Base-by-base conservation (phyloP, 2,797 vertebrate species). In the Lates japonicus region DNA sequence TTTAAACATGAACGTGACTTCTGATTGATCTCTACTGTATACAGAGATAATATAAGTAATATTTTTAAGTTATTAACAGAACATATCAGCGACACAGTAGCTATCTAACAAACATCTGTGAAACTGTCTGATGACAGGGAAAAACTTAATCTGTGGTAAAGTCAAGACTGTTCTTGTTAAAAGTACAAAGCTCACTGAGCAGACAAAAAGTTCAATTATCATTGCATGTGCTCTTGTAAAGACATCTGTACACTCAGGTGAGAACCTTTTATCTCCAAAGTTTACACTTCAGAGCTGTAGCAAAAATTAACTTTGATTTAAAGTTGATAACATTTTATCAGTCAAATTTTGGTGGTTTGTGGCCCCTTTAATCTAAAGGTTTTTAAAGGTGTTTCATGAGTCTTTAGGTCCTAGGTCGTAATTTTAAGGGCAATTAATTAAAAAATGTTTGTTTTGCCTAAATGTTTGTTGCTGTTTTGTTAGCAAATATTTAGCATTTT, bases 11-110 rank as follows among this genome's bases (percentile, higher is more conserved):
- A 25, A 41, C 0, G 2, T 55, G 65, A 60, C 73, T 74, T 80
- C 52, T 72, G 52, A 75, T 75, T 2, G 65, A 75, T 77, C 37
- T 65, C 4, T 51, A 63, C 22, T 29, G 31, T 37, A 41, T 31
- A 25, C 19, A 70, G 49, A 78, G 29, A 62, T 29, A 48, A 60
- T 58, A 62, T 25, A 70, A 63, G 11, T 16, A n/a, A 70, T 11
- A 31, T 69, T 67, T 63, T 0, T 4, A 71, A 73, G 16, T 64
- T 64, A 81, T 75, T 66, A 42, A 55, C 19, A 1, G 44, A 70
- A 51, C 39, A 68, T 0, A 46, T 62, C 39, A 64, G 42, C 12
- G 37, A 61, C 17, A 65, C 7, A 54, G 20, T 51, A 6, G 68
- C 63, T 70, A 55, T 52, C 48, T 25, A 65, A 78, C 33, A 44